A percentile compares a stretch with the other conserved stretches of the same genome.
These are phyloP conservation scores for Xestia c-nigrum DNA, from an alignment of 2,888 invertebrate species.

Conservation along the genomic window DNA sequence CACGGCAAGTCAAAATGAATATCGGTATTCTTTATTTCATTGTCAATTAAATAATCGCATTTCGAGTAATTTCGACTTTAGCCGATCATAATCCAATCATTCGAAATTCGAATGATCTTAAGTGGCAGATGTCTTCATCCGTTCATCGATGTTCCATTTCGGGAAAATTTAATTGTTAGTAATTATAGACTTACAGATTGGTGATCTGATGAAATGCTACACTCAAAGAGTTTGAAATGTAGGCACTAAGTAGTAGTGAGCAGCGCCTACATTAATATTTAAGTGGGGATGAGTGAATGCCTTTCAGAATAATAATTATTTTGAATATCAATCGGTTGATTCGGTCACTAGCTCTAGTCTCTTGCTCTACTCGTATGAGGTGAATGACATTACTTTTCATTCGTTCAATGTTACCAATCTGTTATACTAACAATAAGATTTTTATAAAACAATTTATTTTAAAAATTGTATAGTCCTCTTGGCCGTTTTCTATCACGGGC, in stretches of 20 bases:
- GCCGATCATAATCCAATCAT: constrained; percentile 65
- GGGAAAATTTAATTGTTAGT: constrained; percentile 50
- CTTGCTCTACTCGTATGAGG: constrained; percentile 27
- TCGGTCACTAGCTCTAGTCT: constrained; percentile 50
- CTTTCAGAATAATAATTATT: constrained; percentile 56
- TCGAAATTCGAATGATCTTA: constrained; percentile 58
- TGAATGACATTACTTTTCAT: constrained; percentile 48
- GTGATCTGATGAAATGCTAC: constrained; percentile 17
- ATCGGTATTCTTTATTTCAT: constrained; percentile 71
- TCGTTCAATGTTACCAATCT: constrained; percentile 1
- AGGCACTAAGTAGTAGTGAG: constrained; percentile 34
- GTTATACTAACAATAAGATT: background rate
- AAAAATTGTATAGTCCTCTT: too few species aligned
- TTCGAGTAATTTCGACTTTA: constrained; percentile 65
- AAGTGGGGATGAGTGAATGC: constrained; percentile 41
- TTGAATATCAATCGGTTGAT: constrained; percentile 57
- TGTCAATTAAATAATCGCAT: constrained; percentile 72
- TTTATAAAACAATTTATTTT: background rate
- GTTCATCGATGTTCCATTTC: constrained; percentile 52
- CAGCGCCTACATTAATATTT: constrained; percentile 43
- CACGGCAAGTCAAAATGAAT: constrained; percentile 73
- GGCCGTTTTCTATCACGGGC: too few species aligned
- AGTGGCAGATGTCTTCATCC: constrained; percentile 57
- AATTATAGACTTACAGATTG: constrained; percentile 39
- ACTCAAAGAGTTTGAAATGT: constrained; percentile 24